Percentiles rank a stretch among this genome's conserved stretches.
These are phyloP conservation scores for Columba janthina DNA, from an alignment of 2,113 vertebrate species.

Conservation along the genomic window DNA sequence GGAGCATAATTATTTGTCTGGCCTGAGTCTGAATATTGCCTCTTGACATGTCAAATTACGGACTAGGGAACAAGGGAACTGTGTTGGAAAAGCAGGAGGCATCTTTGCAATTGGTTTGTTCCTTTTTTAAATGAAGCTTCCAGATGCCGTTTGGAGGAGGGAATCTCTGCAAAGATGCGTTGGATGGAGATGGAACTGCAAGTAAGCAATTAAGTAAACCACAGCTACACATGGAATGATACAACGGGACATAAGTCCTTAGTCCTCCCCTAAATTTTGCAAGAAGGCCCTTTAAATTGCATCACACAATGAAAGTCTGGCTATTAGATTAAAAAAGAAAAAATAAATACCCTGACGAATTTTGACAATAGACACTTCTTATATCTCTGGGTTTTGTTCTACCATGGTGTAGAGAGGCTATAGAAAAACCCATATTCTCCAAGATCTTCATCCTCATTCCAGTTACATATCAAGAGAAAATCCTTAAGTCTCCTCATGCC, in stretches of 20 bases:
- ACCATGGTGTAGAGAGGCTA: not conserved
- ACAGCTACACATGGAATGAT: not conserved
- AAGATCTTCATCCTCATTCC: not conserved
- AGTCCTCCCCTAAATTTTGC: not conserved
- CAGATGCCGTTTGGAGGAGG: not conserved
- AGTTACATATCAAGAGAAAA: not conserved
- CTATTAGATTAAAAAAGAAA: not conserved
- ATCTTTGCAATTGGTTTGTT: not conserved
- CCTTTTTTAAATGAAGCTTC: not conserved
- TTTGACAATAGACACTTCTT: not conserved
- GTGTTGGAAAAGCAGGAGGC: not conserved
- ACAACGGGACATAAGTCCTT: not conserved
- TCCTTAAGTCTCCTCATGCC: not conserved
- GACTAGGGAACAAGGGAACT: not conserved
- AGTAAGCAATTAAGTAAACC: not conserved
- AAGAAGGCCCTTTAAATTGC: not conserved
- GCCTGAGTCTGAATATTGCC: not conserved
- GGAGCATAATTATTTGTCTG: not conserved
- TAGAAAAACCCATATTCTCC: fast-evolving
- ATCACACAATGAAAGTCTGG: not conserved
- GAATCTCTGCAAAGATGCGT: not conserved
- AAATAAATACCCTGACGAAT: not conserved
- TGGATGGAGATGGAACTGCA: not conserved
- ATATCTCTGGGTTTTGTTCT: not conserved
- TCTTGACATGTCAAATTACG: not conserved